Conservation (phyloP, 2,797 vertebrate species). For the Coregonus suidteri region DNA sequence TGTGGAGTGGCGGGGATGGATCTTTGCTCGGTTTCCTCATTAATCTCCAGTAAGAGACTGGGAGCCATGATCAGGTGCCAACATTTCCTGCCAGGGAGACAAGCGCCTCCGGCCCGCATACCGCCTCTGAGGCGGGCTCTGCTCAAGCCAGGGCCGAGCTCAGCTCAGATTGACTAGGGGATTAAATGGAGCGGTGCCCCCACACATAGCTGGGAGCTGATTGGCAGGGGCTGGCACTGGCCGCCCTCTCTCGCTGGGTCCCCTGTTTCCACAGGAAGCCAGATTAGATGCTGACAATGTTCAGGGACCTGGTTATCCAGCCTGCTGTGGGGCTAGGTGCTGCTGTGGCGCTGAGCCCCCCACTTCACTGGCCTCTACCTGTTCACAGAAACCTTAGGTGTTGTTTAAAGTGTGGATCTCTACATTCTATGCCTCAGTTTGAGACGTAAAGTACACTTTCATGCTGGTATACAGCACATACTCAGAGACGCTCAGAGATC, state of each 20-base stretch:
- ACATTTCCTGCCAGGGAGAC: constrained; percentile 80
- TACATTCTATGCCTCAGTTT: constrained; percentile 2
- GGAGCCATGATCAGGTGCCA: constrained; percentile 78
- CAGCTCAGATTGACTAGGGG: constrained; percentile 70
- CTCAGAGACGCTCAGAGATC: background rate
- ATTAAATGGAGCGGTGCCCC: constrained; percentile 69
- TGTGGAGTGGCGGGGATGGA: constrained; percentile 23
- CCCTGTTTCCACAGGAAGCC: constrained; percentile 73
- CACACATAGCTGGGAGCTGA: constrained; percentile 65
- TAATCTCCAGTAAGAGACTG: constrained; percentile 74
- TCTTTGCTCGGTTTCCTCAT: constrained; percentile 65
- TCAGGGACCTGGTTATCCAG: constrained; percentile 73
- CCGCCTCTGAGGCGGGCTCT: constrained; percentile 62
- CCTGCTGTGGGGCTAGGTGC: constrained; percentile 64
- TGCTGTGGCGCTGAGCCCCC: constrained; percentile 40
- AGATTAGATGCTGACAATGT: constrained; percentile 78
- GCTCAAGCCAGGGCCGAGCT: constrained; percentile 60
- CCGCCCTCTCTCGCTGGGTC: constrained; percentile 36
- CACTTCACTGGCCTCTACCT: constrained; percentile 39
- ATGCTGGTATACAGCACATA: background rate
- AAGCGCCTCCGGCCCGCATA: constrained; percentile 66
- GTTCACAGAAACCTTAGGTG: constrained; percentile 38
- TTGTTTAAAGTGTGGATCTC: constrained; percentile 40
- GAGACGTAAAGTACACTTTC: background rate
- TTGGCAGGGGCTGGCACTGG: constrained; percentile 68